Evolutionary conservation across 2,797 vertebrate species (phyloP).

Genomic region (Peromyscus aztecus): DNA sequence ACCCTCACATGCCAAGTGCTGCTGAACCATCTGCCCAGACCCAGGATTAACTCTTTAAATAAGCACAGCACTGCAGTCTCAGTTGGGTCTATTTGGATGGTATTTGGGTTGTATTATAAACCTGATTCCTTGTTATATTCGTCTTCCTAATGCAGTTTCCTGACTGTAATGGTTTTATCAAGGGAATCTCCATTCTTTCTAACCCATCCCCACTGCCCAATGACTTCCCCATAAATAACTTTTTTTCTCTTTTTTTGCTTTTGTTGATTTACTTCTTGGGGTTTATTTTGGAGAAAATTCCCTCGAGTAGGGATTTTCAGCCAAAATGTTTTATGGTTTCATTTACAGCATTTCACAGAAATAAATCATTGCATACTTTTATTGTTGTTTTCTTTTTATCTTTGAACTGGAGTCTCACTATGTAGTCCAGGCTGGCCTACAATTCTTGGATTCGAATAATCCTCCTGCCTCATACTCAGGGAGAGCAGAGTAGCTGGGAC

Average conservation of each 20-base stretch:
- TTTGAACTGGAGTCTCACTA: background rate
- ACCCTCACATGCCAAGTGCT: background rate
- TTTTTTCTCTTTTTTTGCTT: background rate
- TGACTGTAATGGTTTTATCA: background rate
- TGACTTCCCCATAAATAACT: background rate
- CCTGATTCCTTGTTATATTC: background rate
- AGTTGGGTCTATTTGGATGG: background rate
- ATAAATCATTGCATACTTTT: conserved; percentile 14
- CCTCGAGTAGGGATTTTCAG: conserved; percentile 57
- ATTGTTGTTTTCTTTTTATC: background rate
- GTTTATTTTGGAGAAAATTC: background rate
- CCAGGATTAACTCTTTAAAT: background rate
- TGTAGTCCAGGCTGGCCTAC: background rate
- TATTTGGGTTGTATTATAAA: background rate
- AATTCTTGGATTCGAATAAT: too few species aligned
- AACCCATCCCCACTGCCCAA: background rate
- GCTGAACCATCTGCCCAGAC: background rate
- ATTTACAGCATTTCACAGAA: conserved; percentile 41
- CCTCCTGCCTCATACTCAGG: background rate
- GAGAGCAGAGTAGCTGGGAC: too few species aligned
- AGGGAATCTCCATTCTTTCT: background rate
- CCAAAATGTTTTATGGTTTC: conserved; percentile 44
- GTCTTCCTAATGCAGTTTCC: background rate
- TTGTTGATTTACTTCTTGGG: conserved; percentile 30
- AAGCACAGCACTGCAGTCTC: background rate